These are phyloP conservation scores for Tragelaphus oryx DNA, from an alignment of 2,797 vertebrate species.

Conservation along the genomic window DNA sequence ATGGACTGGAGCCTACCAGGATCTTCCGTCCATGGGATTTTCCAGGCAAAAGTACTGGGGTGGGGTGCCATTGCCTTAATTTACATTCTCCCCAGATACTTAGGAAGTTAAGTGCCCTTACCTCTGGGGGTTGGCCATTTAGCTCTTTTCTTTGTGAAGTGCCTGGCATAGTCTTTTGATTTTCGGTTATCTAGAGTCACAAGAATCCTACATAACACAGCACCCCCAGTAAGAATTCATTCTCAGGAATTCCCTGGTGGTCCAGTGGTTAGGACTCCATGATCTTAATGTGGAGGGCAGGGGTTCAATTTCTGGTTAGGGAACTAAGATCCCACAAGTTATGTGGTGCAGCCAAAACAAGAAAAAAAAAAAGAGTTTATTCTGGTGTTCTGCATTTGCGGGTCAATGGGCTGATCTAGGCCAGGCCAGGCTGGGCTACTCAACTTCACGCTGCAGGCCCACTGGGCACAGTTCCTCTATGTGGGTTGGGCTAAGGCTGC, in stretches of 20 bases:
- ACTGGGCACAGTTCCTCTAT: neutral
- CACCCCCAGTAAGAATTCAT: neutral
- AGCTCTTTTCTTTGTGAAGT: neutral
- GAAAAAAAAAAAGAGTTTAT: neutral
- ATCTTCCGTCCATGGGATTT: too few species aligned
- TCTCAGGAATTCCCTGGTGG: neutral
- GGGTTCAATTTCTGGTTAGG: neutral
- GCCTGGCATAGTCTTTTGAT: neutral
- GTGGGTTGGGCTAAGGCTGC: neutral
- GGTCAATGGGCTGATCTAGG: neutral
- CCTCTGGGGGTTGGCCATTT: neutral
- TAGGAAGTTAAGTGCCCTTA: neutral
- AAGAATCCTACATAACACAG: neutral
- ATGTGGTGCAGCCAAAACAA: neutral
- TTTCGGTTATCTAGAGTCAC: neutral
- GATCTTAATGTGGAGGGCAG: neutral
- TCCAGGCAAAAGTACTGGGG: too few species aligned
- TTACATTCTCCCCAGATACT: neutral
- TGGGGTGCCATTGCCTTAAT: too few species aligned
- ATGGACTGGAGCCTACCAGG: too few species aligned
- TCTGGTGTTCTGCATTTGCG: too few species aligned
- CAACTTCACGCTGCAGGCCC: neutral
- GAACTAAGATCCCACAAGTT: neutral
- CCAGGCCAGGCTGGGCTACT: neutral
- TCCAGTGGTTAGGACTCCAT: neutral